Conservation (phyloP, 2,888 invertebrate genomes). For the Abrostola triplasia region DNA sequence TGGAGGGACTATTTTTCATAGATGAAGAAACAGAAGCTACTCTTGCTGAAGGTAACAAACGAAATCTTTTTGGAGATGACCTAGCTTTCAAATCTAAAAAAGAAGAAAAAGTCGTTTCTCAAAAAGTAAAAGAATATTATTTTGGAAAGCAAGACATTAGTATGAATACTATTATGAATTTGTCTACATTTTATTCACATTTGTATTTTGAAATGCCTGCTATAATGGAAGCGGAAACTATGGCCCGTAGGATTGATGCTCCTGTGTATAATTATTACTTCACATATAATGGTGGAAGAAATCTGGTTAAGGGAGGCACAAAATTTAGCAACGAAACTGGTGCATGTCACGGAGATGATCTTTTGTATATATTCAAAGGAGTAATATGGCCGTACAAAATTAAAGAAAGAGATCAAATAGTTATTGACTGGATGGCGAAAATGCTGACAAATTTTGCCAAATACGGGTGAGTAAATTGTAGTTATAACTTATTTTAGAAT, state of each 20-base stretch:
- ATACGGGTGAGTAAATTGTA: constrained; percentile 67
- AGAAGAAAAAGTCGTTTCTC: constrained; percentile 61
- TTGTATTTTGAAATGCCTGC: constrained; percentile 76
- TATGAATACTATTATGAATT: constrained; percentile 67
- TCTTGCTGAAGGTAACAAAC: constrained; percentile 61
- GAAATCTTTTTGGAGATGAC: constrained; percentile 76
- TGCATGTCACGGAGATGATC: constrained; percentile 78
- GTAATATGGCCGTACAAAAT: constrained; percentile 69
- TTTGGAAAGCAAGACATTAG: constrained; percentile 78
- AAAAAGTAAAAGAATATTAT: constrained; percentile 75
- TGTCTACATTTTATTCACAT: constrained; percentile 73
- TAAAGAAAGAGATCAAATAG: constrained; percentile 63
- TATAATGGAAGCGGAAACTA: constrained; percentile 70
- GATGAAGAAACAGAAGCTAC: constrained; percentile 57
- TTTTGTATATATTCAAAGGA: constrained; percentile 74
- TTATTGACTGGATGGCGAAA: constrained; percentile 73
- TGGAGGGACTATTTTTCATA: constrained; percentile 70
- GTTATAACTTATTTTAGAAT: no score
- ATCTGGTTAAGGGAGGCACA: constrained; percentile 68
- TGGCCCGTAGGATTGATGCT: constrained; percentile 56
- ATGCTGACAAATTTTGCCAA: constrained; percentile 82
- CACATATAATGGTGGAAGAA: constrained; percentile 75
- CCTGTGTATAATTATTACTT: constrained; percentile 77
- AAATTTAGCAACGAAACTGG: constrained; percentile 66
- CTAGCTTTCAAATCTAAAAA: constrained; percentile 69